Evolutionary conservation across 2,888 invertebrate species (phyloP).

Genomic region (Cryptus viduatorius): DNA sequence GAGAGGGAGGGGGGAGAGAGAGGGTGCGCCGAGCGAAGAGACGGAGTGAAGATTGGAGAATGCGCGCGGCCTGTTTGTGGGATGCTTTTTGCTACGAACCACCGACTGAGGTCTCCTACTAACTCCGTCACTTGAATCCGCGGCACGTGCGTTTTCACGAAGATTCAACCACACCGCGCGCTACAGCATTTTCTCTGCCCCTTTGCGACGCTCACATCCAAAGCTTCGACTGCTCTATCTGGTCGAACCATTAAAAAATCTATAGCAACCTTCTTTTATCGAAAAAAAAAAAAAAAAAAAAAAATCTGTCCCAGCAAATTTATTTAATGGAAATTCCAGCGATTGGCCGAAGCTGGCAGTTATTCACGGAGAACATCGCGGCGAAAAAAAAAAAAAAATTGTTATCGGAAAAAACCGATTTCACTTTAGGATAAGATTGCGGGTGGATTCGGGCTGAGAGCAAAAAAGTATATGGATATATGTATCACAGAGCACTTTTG

Average conservation of each 20-base stretch:
- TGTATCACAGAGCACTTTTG: too few relatives aligned
- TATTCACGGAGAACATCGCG: too few relatives aligned
- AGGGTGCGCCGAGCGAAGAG: constrained; percentile 19
- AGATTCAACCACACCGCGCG: constrained; percentile 72
- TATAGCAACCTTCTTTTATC: constrained; percentile 18
- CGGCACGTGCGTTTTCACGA: constrained; percentile 81
- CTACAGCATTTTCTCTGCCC: constrained; percentile 15
- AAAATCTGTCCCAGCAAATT: background rate
- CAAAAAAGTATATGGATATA: too few relatives aligned
- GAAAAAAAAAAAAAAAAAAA: constrained; percentile 3
- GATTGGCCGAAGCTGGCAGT: background rate
- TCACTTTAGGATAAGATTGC: too few relatives aligned
- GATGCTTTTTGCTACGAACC: constrained; percentile 69
- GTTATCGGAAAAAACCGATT: too few relatives aligned
- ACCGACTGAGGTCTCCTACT: constrained; percentile 74
- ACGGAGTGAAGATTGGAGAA: constrained; percentile 62
- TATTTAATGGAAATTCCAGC: background rate
- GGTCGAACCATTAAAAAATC: constrained; percentile 12
- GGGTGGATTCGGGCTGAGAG: too few relatives aligned
- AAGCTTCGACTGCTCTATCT: constrained; percentile 28
- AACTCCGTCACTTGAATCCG: constrained; percentile 81
- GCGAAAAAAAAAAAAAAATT: too few relatives aligned
- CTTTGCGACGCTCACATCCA: constrained; percentile 5
- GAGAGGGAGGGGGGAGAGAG: constrained; percentile 17
- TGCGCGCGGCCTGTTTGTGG: constrained; percentile 68